phyloP scores from a whole-genome alignment of 2,888 invertebrate species.

The Pyrgus malvae region DNA sequence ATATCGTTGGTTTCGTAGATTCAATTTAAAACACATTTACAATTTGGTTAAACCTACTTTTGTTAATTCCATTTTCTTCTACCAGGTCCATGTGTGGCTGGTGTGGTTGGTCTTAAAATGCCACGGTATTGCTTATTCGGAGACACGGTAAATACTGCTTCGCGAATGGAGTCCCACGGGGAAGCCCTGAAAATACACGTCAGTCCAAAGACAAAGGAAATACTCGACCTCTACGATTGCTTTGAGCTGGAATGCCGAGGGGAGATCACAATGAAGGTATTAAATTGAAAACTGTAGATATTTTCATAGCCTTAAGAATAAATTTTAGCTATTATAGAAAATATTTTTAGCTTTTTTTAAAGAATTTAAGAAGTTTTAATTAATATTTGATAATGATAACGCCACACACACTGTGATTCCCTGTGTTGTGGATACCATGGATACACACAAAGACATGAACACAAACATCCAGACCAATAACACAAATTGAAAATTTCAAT shows the following conservation, averaged over 20 bases:
- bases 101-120: slow-evolving; percentile 97
- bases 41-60: too few relatives aligned
- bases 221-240: slow-evolving; percentile 91
- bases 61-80: background rate
- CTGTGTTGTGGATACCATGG: too few relatives aligned
- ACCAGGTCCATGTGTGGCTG: slow-evolving; percentile 90
- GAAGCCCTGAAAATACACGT: slow-evolving; percentile 95
- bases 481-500: too few relatives aligned
- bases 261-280: slow-evolving; percentile 95
- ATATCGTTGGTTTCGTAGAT: too few relatives aligned
- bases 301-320: slow-evolving; percentile 28
- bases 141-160: slow-evolving; percentile 95
- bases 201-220: slow-evolving; percentile 92
- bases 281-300: slow-evolving; percentile 16
- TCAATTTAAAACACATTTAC: too few relatives aligned
- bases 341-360: too few relatives aligned
- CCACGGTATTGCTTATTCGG: slow-evolving; percentile 96
- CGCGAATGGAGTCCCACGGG: slow-evolving; percentile 95
- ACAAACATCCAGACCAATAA: too few relatives aligned
- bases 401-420: too few relatives aligned
- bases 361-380: too few relatives aligned
- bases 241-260: slow-evolving; percentile 93
- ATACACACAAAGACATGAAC: too few relatives aligned
- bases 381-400: too few relatives aligned
- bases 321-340: too few relatives aligned